Evolutionary conservation across 2,797 vertebrate species (phyloP).

Genomic region (Morus bassanus): DNA sequence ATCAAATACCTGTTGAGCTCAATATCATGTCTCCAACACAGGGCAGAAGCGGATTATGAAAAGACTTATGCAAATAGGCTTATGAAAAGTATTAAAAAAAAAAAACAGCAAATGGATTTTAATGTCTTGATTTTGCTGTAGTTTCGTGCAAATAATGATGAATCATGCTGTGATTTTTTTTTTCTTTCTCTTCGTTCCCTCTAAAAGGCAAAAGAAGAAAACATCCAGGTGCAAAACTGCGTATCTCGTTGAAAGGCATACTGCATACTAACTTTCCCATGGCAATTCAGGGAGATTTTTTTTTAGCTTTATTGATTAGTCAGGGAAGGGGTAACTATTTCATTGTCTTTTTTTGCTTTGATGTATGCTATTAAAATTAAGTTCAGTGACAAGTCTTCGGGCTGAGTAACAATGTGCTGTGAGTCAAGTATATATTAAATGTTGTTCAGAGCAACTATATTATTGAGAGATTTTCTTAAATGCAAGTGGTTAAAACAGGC

Average conservation of each 20-base stretch:
- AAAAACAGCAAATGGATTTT: slow-evolving; percentile 17
- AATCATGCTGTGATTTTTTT: neutral
- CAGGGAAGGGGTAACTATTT: neutral
- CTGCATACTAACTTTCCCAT: neutral
- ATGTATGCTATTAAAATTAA: slow-evolving; percentile 6
- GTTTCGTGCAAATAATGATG: slow-evolving; percentile 46
- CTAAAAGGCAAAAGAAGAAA: slow-evolving; percentile 11
- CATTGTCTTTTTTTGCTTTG: neutral
- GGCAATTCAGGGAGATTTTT: neutral
- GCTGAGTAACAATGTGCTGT: neutral
- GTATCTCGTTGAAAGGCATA: neutral
- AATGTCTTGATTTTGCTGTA: slow-evolving; percentile 38
- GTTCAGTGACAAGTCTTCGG: neutral
- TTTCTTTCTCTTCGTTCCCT: neutral
- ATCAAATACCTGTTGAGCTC: slow-evolving; percentile 46
- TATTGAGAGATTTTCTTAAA: neutral
- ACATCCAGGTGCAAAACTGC: neutral
- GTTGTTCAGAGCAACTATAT: neutral
- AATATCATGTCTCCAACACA: neutral
- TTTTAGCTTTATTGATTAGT: slow-evolving; percentile 14
- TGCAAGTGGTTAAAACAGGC: neutral
- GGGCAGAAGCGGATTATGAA: neutral
- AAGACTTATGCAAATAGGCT: slow-evolving; percentile 24
- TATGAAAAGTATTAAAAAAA: neutral
- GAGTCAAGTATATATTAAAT: slow-evolving; percentile 14